Evolutionary conservation across 1,140 invertebrate species (phyloP), one percentile per base, ranked within the genome.

Genomic region (Bactericera cockerelli): DNA sequence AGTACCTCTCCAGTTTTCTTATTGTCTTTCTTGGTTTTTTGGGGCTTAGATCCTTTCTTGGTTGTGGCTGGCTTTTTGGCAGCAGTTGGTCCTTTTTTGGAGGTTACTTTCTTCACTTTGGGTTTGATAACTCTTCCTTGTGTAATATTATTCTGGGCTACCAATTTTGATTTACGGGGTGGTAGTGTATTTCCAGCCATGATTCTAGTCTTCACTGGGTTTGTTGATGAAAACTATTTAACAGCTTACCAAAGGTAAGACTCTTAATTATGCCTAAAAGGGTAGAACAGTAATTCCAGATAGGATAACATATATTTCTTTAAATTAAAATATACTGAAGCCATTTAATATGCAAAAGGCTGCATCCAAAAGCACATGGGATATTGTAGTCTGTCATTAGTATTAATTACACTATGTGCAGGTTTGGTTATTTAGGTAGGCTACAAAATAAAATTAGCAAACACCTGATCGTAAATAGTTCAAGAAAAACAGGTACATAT

Each of bases 11-110:
- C 42, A 19, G 4, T 49, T 49, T 49, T 16, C 22, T 49, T 16
- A n/a, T n/a, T n/a, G 6, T 49, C 42, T 49, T 49, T 22, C 42
- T 49, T 22, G 42, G n/a, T 49, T 22, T n/a, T 49, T 49, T 4
- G 42, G n/a, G 42, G 42, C 42, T 49, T 49, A 49, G 22, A 6
- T 49, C 22, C 22, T 49, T 49, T 49, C 22, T 49, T 49, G n/a
- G 22, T 16, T 49, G 42, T 6, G 19, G 42, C 19, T 49, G 6
- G 42, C 22, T 49, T 49, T 49, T 49, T 4, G 22, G 19, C 22
- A 19, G 42, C 42, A 10, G 6, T 4, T 22, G n/a, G 8, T 19
- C 6, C 22, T n/a, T 49, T 49, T 49, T 49, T 49, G 8, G 6
- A 8, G n/a, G 22, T 22, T n/a, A 10, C 42, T 49, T 49, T 49